These are phyloP conservation scores for Miichthys miiuy DNA, from an alignment of 2,797 vertebrate genomes.

Conservation along the genomic window DNA sequence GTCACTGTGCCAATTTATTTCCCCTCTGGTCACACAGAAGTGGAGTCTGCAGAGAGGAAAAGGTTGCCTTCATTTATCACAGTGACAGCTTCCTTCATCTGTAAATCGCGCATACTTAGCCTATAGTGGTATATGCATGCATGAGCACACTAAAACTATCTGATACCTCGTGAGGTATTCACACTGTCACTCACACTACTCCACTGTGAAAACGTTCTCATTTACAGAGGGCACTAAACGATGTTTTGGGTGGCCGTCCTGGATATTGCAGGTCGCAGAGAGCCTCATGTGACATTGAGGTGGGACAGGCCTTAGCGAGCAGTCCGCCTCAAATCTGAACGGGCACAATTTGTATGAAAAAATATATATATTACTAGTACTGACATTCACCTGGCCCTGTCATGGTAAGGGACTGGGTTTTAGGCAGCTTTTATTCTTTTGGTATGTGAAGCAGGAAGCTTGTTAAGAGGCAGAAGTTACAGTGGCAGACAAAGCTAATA, in stretches of 20 bases:
- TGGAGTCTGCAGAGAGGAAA: slow-evolving; percentile 37
- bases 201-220: slow-evolving; percentile 79
- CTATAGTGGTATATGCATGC: slow-evolving; percentile 66
- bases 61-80: slow-evolving; percentile 56
- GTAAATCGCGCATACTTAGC: slow-evolving; percentile 54
- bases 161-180: slow-evolving; percentile 63
- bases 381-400: slow-evolving; percentile 37
- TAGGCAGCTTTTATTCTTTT: slow-evolving; percentile 78
- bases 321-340: slow-evolving; percentile 32
- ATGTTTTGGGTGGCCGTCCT: slow-evolving; percentile 29
- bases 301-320: not conserved
- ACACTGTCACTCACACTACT: slow-evolving; percentile 65
- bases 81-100: slow-evolving; percentile 45
- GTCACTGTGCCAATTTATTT: slow-evolving; percentile 75
- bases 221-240: slow-evolving; percentile 53
- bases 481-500: slow-evolving; percentile 33
- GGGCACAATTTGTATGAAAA: slow-evolving; percentile 63
- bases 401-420: slow-evolving; percentile 44
- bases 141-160: slow-evolving; percentile 64
- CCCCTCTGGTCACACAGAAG: slow-evolving; percentile 48
- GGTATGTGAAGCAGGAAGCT: slow-evolving; percentile 38
- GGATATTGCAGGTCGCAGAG: slow-evolving; percentile 22
- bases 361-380: slow-evolving; percentile 55
- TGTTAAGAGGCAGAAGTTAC: slow-evolving; percentile 44
- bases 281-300: not conserved